Evolutionary conservation across 2,113 vertebrate species (phyloP).

Genomic region (Donacobius atricapilla): DNA sequence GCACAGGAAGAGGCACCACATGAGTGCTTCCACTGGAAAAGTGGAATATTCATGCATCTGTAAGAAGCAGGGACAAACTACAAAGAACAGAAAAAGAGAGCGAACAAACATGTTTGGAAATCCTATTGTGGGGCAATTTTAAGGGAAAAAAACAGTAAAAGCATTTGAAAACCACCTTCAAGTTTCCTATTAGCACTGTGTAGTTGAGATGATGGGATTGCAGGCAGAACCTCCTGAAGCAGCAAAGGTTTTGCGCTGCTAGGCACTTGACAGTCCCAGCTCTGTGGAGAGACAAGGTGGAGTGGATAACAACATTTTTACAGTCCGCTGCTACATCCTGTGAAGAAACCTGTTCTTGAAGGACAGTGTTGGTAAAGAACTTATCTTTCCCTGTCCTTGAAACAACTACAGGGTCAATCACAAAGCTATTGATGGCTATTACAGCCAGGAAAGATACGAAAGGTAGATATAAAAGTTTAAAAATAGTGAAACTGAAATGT

Average conservation of each 20-base stretch:
- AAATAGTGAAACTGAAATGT: conserved; percentile 21
- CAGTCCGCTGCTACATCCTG: not conserved
- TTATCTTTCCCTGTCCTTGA: not conserved
- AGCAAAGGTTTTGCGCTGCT: not conserved
- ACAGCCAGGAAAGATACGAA: not conserved
- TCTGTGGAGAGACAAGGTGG: not conserved
- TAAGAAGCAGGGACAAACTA: not conserved
- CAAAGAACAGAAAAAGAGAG: not conserved
- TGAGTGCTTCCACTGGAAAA: not conserved
- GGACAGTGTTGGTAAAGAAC: not conserved
- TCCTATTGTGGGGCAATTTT: not conserved
- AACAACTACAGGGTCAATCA: not conserved
- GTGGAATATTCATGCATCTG: not conserved
- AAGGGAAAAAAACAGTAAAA: not conserved
- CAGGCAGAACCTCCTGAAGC: not conserved
- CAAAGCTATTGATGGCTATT: not conserved
- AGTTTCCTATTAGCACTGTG: not conserved
- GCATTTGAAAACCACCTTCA: not conserved
- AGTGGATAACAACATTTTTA: not conserved
- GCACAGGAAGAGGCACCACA: not conserved
- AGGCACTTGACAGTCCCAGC: not conserved
- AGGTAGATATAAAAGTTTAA: conserved; percentile 3
- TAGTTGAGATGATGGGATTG: not conserved
- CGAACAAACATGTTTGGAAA: not conserved
- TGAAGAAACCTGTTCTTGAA: not conserved